Evolutionary conservation across 2,797 vertebrate species (phyloP).

Genomic region (Chiloscyllium punctatum): DNA sequence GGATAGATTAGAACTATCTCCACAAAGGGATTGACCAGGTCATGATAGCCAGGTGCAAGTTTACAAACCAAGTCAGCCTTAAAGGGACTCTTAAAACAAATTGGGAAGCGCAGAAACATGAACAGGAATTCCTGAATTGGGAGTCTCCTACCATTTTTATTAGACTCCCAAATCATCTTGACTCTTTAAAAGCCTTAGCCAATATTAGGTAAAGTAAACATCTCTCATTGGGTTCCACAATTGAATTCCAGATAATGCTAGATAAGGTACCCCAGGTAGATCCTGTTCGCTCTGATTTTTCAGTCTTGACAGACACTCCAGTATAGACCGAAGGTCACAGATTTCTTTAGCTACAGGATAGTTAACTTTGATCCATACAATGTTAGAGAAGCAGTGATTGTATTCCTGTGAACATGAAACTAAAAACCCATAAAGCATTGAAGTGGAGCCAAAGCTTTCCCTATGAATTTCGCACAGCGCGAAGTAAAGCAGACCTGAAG

Average conservation of each 20-base stretch:
- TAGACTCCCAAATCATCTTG: too few relatives aligned
- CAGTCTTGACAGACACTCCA: background rate
- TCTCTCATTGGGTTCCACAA: background rate
- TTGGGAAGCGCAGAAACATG: too few relatives aligned
- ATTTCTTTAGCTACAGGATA: background rate
- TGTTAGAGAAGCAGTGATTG: background rate
- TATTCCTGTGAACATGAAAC: background rate
- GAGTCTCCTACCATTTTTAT: too few relatives aligned
- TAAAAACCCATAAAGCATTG: background rate
- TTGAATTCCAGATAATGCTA: background rate
- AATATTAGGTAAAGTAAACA: background rate
- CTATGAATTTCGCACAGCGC: too few relatives aligned
- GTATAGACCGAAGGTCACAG: background rate
- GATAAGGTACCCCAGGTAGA: background rate
- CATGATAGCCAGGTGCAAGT: too few relatives aligned
- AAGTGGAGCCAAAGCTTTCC: background rate
- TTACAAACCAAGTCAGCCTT: too few relatives aligned
- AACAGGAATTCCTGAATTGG: too few relatives aligned
- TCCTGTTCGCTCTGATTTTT: background rate
- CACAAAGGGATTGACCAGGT: too few relatives aligned
- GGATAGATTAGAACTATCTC: too few relatives aligned
- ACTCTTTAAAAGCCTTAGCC: too few relatives aligned
- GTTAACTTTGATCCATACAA: background rate
- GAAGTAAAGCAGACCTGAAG: background rate
- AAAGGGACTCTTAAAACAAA: too few relatives aligned